Percentiles rank a stretch among this genome's conserved stretches.
These are phyloP conservation scores for Boloria selene DNA, from an alignment of 2,888 invertebrate genomes.

Conservation along the genomic window DNA sequence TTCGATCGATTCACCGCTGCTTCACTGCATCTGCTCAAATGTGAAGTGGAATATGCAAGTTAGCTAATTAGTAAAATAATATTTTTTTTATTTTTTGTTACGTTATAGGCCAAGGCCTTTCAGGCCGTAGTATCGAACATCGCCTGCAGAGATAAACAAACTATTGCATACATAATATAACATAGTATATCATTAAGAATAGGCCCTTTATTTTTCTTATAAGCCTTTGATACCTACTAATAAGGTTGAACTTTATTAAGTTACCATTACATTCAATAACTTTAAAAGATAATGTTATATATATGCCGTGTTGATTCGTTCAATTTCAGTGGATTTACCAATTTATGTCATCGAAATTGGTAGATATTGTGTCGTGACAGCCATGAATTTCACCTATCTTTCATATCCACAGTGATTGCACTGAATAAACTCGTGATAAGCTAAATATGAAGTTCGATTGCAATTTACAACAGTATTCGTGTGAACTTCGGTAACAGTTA, in stretches of 20 bases:
- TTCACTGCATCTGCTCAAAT: too few species aligned
- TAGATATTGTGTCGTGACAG: slow-evolving; percentile 38
- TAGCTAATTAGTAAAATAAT: too few species aligned
- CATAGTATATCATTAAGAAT: too few species aligned
- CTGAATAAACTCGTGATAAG: slow-evolving; percentile 40
- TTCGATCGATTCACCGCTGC: too few species aligned
- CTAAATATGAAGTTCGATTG: slow-evolving; percentile 25
- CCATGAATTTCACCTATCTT: slow-evolving; percentile 41
- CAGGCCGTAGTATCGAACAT: too few species aligned
- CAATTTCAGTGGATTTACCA: slow-evolving; percentile 30
- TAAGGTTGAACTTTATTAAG: neutral
- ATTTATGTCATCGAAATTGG: slow-evolving; percentile 35
- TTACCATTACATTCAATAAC: slow-evolving; percentile 9
- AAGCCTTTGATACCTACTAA: neutral
- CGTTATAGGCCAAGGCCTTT: too few species aligned
- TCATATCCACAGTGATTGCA: slow-evolving; percentile 41
- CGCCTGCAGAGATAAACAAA: too few species aligned
- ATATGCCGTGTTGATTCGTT: slow-evolving; percentile 21
- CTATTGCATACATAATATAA: too few species aligned
- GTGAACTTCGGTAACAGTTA: slow-evolving; percentile 9
- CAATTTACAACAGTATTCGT: slow-evolving; percentile 11
- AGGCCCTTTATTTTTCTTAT: too few species aligned
- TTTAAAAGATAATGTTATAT: slow-evolving; percentile 15
- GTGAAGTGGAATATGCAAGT: too few species aligned
- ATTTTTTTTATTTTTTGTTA: too few species aligned